Percentiles rank a stretch among this genome's conserved stretches.
phyloP scores from a whole-genome alignment of 2,888 invertebrate genomes.

The Diadegma fenestrale region DNA sequence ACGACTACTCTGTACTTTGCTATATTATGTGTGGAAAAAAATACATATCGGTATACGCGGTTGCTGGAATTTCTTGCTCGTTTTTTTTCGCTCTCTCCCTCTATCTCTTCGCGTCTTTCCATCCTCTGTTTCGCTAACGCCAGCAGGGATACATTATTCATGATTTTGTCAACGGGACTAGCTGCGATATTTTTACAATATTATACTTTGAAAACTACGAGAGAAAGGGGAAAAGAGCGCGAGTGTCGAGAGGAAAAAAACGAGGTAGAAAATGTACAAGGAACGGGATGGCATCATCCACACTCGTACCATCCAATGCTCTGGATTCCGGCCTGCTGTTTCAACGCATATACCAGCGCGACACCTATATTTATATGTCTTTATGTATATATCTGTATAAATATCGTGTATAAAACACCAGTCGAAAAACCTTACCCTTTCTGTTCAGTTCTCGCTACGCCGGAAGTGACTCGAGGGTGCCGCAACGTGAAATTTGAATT shows the following conservation, averaged over 20 bases:
- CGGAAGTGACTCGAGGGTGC: slow-evolving; percentile 63
- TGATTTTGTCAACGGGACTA: slow-evolving; percentile 77
- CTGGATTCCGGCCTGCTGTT: slow-evolving; percentile 60
- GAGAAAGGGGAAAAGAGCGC: slow-evolving; percentile 22
- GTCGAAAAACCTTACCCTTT: slow-evolving; percentile 50
- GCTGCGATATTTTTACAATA: slow-evolving; percentile 77
- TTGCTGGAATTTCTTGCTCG: slow-evolving; percentile 15
- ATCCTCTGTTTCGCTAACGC: slow-evolving; percentile 69
- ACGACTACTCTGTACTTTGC: slow-evolving; percentile 42
- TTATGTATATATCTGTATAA: not conserved
- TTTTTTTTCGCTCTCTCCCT: slow-evolving; percentile 22
- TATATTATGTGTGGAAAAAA: slow-evolving; percentile 29
- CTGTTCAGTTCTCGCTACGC: slow-evolving; percentile 49
- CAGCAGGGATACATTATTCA: slow-evolving; percentile 77
- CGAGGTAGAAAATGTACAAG: slow-evolving; percentile 50
- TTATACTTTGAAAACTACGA: slow-evolving; percentile 74
- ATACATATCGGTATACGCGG: not conserved
- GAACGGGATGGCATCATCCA: slow-evolving; percentile 37
- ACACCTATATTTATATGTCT: slow-evolving; percentile 5
- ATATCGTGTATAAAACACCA: slow-evolving; percentile 37
- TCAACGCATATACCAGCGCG: slow-evolving; percentile 31
- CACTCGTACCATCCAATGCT: slow-evolving; percentile 54
- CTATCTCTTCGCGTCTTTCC: slow-evolving; percentile 53
- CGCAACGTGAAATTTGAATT: slow-evolving; percentile 67
- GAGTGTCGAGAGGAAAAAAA: slow-evolving; percentile 53